Base-by-base conservation (phyloP, 2,113 vertebrate species). In the Syngnathoides biaculeatus region DNA sequence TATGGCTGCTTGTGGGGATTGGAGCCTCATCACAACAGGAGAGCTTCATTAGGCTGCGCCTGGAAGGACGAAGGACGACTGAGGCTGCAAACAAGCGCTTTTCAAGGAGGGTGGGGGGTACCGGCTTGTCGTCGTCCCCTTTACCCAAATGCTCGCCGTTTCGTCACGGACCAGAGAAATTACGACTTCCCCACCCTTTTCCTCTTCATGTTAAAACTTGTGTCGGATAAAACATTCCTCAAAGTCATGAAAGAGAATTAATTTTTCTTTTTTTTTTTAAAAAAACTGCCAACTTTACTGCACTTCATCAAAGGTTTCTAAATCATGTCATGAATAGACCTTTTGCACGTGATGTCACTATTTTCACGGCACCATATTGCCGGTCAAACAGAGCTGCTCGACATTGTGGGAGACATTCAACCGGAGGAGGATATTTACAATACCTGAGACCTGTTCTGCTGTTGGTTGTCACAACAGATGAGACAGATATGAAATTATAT, bases 171-270 rank as follows among this genome's bases (percentile, higher is more conserved):
- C 72, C 63, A 72, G 82, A 89, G 83, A 90, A 91, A 91, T 91
- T 86, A 89, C 79, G 72, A 73, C 63, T 20, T 35, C 53, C 68
- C 64, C 67, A 59, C 24, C 14, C 67, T 72, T 68, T 69, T 56
- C 65, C 67, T 70, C 63, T 64, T 79, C 53, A 64, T 74, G 89
- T 93, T 88, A 89, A 90, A 90, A 91, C 84, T 89, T 91, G 91
- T 84, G 92, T 90, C 90, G 65, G n/a, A 57, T 78, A 76, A 86
- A 84, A 90, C 87, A 80, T 80, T 84, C 85, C 89, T 89, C 82
- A 84, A 88, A 91, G 79, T 74, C 86, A 90, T 91, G 85, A 91
- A 91, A 92, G 89, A 88, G 90, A 93, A 91, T 92, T 87, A 64
- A n/a, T n/a, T n/a, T n/a, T n/a, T n/a, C n/a, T n/a, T n/a, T n/a